A percentile compares a stretch with the other conserved stretches of the same genome.
Conservation (phyloP, 2,797 vertebrate genomes). For the Mormyrus proboscirostris region DNA sequence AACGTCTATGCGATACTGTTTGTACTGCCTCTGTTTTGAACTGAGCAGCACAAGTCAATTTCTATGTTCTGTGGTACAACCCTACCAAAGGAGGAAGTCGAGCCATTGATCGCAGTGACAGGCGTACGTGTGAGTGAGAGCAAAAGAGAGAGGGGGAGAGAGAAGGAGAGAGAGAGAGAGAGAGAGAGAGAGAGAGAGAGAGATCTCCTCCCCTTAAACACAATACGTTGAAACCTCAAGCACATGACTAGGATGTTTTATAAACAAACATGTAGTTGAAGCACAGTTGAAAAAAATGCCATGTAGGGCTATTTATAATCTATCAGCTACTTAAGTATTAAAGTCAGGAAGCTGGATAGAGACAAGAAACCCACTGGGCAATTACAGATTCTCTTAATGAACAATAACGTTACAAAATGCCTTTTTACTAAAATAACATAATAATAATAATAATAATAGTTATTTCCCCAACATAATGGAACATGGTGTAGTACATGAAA, state of each 20-base stretch:
- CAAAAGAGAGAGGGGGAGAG: constrained; percentile 8
- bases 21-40: constrained; percentile 41
- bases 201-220: constrained; percentile 24
- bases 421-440: neutral
- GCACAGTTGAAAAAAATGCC: constrained; percentile 23
- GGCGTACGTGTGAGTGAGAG: constrained; percentile 22
- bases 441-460: neutral
- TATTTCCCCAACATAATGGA: neutral
- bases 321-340: constrained; percentile 26
- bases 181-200: constrained; percentile 1
- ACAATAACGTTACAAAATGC: neutral
- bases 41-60: constrained; percentile 60
- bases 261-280: constrained; percentile 21
- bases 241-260: constrained; percentile 24
- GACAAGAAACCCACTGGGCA: neutral
- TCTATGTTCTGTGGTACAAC: constrained; percentile 57
- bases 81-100: constrained; percentile 80
- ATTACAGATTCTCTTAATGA: neutral
- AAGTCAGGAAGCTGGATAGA: neutral
- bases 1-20: constrained; percentile 33
- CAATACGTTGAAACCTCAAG: constrained; percentile 9
- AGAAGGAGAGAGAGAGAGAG: constrained; percentile 3
- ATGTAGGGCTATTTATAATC: constrained; percentile 18
- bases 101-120: constrained; percentile 70
- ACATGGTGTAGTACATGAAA: neutral